Evolutionary conservation across 2,888 invertebrate species (phyloP).

Genomic region (Glaucopsyche alexis): DNA sequence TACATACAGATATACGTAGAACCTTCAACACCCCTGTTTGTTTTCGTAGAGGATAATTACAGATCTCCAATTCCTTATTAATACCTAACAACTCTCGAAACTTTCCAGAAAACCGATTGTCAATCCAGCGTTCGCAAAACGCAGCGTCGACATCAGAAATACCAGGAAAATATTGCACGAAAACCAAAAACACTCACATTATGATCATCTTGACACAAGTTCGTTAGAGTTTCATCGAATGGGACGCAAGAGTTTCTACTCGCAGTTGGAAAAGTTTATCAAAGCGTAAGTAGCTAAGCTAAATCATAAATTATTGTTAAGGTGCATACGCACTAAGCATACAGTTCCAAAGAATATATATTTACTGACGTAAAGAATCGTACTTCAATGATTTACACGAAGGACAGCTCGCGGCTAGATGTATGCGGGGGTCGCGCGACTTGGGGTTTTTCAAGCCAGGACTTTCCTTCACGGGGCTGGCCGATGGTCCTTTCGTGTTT

Average conservation of each 20-base stretch:
- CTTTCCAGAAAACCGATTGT: slow-evolving; percentile 58
- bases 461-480: too few species aligned
- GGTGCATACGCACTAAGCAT: neutral
- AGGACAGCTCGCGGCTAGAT: too few species aligned
- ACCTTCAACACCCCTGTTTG: too few species aligned
- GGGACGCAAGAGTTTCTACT: slow-evolving; percentile 81
- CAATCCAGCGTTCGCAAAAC: slow-evolving; percentile 73
- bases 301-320: slow-evolving; percentile 32
- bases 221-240: slow-evolving; percentile 78
- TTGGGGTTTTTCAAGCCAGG: too few species aligned
- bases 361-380: too few species aligned
- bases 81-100: too few species aligned
- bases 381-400: too few species aligned
- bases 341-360: neutral
- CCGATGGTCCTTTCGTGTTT: too few species aligned
- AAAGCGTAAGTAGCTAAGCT: slow-evolving; percentile 77
- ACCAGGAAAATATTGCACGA: slow-evolving; percentile 59
- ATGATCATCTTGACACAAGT: slow-evolving; percentile 52
- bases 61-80: too few species aligned
- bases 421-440: too few species aligned
- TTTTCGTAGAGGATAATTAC: too few species aligned
- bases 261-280: slow-evolving; percentile 82
- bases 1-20: too few species aligned
- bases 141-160: slow-evolving; percentile 54
- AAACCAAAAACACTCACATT: slow-evolving; percentile 49